Evolutionary conservation across 2,888 invertebrate genomes (phyloP).

Genomic region (Pristionchus maxplancki): DNA sequence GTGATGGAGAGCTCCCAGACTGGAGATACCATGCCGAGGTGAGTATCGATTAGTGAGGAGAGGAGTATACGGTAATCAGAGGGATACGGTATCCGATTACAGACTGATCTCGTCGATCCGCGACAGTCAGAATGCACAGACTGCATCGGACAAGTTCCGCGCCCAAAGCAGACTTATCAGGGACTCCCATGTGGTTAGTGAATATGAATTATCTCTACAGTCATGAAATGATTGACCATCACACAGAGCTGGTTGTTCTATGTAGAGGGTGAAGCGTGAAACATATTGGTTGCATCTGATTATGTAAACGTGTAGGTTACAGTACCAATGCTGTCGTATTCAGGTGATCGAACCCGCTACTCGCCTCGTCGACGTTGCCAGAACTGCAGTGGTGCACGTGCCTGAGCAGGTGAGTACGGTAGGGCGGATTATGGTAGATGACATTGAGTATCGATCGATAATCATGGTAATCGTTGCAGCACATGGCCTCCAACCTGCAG

Average conservation of each 20-base stretch:
- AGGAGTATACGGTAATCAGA: neutral
- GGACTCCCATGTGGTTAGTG: constrained; percentile 64
- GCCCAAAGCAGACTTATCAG: constrained; percentile 74
- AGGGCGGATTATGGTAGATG: constrained; percentile 21
- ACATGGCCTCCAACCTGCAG: constrained; percentile 69
- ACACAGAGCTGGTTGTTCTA: neutral
- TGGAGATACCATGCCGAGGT: constrained; percentile 78
- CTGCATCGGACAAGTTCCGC: constrained; percentile 69
- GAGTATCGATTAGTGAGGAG: neutral
- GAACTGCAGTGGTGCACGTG: constrained; percentile 89
- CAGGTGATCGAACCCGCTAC: constrained; percentile 77
- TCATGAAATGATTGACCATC: neutral
- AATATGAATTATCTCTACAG: neutral
- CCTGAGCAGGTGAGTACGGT: constrained; percentile 82
- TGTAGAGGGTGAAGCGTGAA: neutral
- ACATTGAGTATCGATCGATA: neutral
- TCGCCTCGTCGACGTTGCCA: constrained; percentile 86
- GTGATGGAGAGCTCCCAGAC: constrained; percentile 79
- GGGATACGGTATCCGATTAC: constrained; percentile 40
- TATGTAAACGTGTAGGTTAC: neutral
- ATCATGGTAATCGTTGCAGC: constrained; percentile 25
- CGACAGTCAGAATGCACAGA: constrained; percentile 65
- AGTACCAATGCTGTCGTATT: neutral
- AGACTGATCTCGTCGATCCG: constrained; percentile 66
- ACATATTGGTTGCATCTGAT: neutral